These are phyloP conservation scores for Polydrusus cervinus DNA, from an alignment of 2,888 invertebrate genomes.

Conservation along the genomic window DNA sequence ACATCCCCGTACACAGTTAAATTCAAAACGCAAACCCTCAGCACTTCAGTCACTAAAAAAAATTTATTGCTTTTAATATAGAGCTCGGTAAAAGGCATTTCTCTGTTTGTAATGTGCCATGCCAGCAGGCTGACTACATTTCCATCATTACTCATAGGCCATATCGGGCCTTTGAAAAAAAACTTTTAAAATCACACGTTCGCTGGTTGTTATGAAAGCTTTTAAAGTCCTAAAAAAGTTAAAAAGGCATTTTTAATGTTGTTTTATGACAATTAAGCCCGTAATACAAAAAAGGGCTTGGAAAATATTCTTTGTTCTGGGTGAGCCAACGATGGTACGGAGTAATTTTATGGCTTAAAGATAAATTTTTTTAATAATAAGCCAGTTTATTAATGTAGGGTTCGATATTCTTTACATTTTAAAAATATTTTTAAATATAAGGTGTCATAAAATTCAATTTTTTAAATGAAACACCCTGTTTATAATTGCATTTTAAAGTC, in stretches of 20 bases:
- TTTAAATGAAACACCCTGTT: no score
- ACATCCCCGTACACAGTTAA: not conserved
- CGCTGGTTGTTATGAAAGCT: constrained; percentile 5
- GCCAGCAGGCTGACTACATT: constrained; percentile 10
- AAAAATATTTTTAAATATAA: no score
- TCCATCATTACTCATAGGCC: constrained; percentile 1
- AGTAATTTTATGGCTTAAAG: no score
- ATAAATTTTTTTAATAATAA: no score
- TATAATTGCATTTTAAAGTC: no score
- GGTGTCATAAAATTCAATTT: no score
- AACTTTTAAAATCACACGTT: not conserved
- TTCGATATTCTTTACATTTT: no score
- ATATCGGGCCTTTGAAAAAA: constrained; percentile 12
- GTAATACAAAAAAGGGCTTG: no score
- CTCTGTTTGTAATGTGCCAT: constrained; percentile 4
- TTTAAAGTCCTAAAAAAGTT: not conserved
- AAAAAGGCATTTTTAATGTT: not conserved
- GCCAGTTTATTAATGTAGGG: no score
- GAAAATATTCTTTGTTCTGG: no score
- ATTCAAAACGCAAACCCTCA: not conserved
- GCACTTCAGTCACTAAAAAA: constrained; percentile 6
- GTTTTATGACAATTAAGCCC: no score
- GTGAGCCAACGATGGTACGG: no score
- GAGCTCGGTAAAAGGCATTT: constrained; percentile 5
- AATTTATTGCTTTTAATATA: constrained; percentile 17